A percentile compares a stretch with the other conserved stretches of the same genome.
phyloP scores from a whole-genome alignment of 2,113 vertebrate species.

The Anser brachyrhynchus region DNA sequence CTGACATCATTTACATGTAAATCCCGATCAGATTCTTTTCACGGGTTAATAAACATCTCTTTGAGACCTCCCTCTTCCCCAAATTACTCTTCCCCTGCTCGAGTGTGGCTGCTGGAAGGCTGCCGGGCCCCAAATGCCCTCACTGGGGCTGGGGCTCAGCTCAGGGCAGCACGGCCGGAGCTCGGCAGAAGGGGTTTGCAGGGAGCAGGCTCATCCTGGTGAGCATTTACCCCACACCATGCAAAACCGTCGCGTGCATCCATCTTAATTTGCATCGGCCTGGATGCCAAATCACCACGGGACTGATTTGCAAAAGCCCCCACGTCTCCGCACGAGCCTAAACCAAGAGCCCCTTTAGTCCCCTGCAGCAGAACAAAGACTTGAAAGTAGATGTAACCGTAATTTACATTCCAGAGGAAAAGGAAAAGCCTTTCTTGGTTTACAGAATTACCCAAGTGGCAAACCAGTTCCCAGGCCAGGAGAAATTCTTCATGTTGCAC shows the following conservation, averaged over 20 bases:
- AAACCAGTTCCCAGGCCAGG: constrained; percentile 43
- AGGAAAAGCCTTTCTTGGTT: constrained; percentile 18
- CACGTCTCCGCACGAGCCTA: background rate
- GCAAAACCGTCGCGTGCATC: background rate
- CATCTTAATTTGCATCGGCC: fast-evolving
- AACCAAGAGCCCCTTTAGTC: background rate
- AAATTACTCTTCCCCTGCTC: background rate
- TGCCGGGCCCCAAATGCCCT: background rate
- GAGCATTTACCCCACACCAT: fast-evolving
- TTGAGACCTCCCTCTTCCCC: background rate
- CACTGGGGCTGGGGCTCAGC: background rate
- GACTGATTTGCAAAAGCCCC: background rate
- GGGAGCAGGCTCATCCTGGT: background rate
- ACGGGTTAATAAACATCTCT: fast-evolving
- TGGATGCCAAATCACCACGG: fast-evolving
- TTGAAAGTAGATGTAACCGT: background rate
- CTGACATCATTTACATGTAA: background rate
- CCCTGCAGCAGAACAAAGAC: constrained; percentile 14
- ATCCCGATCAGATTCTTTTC: background rate
- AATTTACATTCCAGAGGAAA: constrained; percentile 38
- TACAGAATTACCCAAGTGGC: constrained; percentile 51
- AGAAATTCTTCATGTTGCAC: constrained; percentile 29
- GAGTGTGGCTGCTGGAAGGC: background rate
- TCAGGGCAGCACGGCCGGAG: fast-evolving
- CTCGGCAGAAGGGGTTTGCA: fast-evolving